These are phyloP conservation scores for Acanthaster planci DNA, from an alignment of 35 echinoderm and acorn worm genomes.

Conservation along the genomic window DNA sequence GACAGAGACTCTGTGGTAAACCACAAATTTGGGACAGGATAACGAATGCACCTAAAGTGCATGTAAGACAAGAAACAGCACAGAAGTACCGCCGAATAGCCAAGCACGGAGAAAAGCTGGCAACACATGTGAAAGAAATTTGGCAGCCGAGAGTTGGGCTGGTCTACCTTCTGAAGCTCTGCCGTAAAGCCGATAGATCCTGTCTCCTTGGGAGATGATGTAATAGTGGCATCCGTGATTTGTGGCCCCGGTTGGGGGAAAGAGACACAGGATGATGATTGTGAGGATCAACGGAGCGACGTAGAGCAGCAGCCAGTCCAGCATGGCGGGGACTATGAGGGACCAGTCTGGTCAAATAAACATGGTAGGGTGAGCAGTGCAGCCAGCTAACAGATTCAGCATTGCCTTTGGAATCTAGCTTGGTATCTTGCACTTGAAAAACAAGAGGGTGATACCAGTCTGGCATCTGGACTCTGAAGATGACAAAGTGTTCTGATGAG, in stretches of 20 bases:
- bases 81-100: too few species aligned
- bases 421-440: too few species aligned
- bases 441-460: not conserved
- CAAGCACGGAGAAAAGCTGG: too few species aligned
- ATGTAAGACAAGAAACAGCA: too few species aligned
- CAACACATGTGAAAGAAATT: too few species aligned
- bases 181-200: not conserved
- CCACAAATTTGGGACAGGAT: too few species aligned
- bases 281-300: slow-evolving; percentile 16
- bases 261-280: not conserved
- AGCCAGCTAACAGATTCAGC: not conserved
- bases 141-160: too few species aligned
- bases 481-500: too few species aligned
- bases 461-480: not conserved
- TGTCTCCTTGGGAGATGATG: not conserved
- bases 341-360: slow-evolving; percentile 13
- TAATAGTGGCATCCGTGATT: not conserved
- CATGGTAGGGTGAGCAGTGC: not conserved
- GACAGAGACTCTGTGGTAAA: too few species aligned
- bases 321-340: not conserved
- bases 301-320: slow-evolving; percentile 19
- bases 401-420: not conserved
- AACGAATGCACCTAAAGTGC: too few species aligned
- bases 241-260: not conserved
- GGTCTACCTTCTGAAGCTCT: not conserved